Base-by-base conservation (phyloP, 2,888 invertebrate species). In the Cosmorhoe ocellata region DNA sequence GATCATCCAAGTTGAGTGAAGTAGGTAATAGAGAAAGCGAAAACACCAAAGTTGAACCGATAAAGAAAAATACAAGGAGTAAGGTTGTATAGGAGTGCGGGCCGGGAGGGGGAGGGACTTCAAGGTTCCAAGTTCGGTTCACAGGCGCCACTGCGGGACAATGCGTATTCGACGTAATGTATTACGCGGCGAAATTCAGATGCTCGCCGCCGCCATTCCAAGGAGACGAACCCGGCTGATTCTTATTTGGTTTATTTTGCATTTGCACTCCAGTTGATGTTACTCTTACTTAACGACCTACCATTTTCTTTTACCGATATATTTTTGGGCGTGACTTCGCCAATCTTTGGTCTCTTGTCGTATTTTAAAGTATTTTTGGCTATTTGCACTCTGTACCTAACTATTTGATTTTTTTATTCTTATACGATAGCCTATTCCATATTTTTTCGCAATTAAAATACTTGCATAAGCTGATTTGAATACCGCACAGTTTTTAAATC, bases 61-160 rank as follows among this genome's bases (percentile, higher is more conserved):
- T 58, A 42, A 52, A 48, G 59, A 49, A 53, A 59, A 63, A 57
- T 32, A 76, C 66, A 75, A 78, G 76, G 69, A 74, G 73, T 74
- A 71, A 76, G 72, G 75, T 73, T 69, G 69, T 68, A 64, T 58
- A 72, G 61, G 66, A 57, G 49, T 38, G 55, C 53, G 61, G 59
- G 66, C 38, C 38, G 45, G 48, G 61, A 48, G 48, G 54, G 39
- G 60, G 58, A 56, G 58, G 63, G 60, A 55, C 61, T 63, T 71
- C 73, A 72, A 74, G 78, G 76, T 76, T 78, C 76, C 74, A 69
- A 71, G 76, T 76, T 70, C 66, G 61, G 68, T 63, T 62, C 67
- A 63, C 69, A 68, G 74, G 72, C 76, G 80, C 79, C 84, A 81
- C 77, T 84, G 85, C 84, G 86, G 71, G 76, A 72, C 81, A 78